Evolutionary conservation across 2,888 invertebrate species (phyloP).

Genomic region (Drosophila peninsularis): DNA sequence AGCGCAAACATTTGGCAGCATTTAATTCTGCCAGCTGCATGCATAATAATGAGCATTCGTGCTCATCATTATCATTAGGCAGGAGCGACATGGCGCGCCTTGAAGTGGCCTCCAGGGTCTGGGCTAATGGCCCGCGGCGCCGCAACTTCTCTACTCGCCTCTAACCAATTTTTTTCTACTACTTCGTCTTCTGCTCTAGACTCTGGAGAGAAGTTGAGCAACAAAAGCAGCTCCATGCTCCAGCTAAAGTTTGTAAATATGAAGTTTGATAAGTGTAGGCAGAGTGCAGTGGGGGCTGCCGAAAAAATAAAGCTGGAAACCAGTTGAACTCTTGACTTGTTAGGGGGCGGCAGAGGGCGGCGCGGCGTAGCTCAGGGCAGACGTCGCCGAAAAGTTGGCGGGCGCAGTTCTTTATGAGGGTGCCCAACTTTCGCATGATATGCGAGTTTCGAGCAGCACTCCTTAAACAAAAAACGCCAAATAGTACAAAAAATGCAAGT

Average conservation of each 20-base stretch:
- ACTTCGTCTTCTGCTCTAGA: slow-evolving; percentile 12
- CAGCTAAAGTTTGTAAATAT: slow-evolving; percentile 68
- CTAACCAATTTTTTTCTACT: slow-evolving; percentile 7
- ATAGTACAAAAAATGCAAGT: slow-evolving; percentile 12
- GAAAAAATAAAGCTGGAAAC: slow-evolving; percentile 33
- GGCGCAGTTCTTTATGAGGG: slow-evolving; percentile 65
- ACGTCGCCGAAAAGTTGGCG: slow-evolving; percentile 66
- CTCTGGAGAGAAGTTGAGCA: slow-evolving; percentile 14
- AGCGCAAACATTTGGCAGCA: slow-evolving; percentile 64
- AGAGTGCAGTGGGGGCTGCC: background rate
- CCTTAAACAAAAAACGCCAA: slow-evolving; percentile 1
- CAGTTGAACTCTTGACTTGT: slow-evolving; percentile 63
- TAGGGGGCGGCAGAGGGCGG: background rate
- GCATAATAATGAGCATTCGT: slow-evolving; percentile 70
- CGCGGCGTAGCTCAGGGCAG: slow-evolving; percentile 30
- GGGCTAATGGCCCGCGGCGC: slow-evolving; percentile 73
- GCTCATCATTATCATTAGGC: slow-evolving; percentile 76
- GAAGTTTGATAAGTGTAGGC: slow-evolving; percentile 70
- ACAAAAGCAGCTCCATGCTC: slow-evolving; percentile 41
- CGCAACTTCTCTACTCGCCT: slow-evolving; percentile 33
- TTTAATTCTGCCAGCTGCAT: slow-evolving; percentile 63
- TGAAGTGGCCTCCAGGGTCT: slow-evolving; percentile 73
- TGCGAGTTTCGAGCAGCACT: slow-evolving; percentile 39
- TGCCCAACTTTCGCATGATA: slow-evolving; percentile 48
- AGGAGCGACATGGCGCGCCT: slow-evolving; percentile 39